phyloP scores from a whole-genome alignment of 2,797 vertebrate species.

The Epinephelus coioides region DNA sequence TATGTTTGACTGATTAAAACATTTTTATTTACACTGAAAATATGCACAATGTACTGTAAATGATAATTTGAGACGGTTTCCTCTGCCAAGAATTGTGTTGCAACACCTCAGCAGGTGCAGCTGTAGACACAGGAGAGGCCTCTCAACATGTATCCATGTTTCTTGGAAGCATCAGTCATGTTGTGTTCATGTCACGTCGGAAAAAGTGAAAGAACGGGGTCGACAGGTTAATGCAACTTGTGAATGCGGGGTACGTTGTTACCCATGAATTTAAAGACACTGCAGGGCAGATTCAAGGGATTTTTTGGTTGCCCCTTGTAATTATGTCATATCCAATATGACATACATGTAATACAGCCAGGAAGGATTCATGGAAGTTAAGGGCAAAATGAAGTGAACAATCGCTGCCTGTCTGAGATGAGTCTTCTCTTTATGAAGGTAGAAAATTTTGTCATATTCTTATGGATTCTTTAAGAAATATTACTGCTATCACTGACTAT shows the following conservation, averaged over 20 bases:
- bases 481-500: not conserved
- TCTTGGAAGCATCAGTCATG: slow-evolving; percentile 25
- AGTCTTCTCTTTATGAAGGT: not conserved
- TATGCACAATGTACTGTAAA: not conserved
- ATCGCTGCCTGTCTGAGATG: not conserved
- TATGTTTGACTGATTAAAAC: slow-evolving; percentile 13
- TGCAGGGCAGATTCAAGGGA: not conserved
- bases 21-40: slow-evolving; percentile 22
- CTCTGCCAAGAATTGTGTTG: slow-evolving; percentile 32
- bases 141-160: slow-evolving; percentile 13
- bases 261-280: not conserved
- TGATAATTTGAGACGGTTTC: slow-evolving; percentile 3
- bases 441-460: not conserved
- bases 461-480: not conserved
- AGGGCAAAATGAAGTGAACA: not conserved
- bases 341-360: not conserved
- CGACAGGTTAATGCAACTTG: slow-evolving; percentile 2
- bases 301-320: not conserved
- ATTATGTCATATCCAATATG: slow-evolving; percentile 24
- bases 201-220: slow-evolving; percentile 1
- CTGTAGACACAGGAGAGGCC: slow-evolving; percentile 36
- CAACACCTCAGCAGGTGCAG: slow-evolving; percentile 35
- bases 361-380: not conserved
- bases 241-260: slow-evolving; percentile 1
- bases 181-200: slow-evolving; percentile 22